Percentiles rank a stretch among this genome's conserved stretches.
Evolutionary conservation across 1,140 invertebrate genomes (phyloP).

Genomic region (Drosophila sproati): DNA sequence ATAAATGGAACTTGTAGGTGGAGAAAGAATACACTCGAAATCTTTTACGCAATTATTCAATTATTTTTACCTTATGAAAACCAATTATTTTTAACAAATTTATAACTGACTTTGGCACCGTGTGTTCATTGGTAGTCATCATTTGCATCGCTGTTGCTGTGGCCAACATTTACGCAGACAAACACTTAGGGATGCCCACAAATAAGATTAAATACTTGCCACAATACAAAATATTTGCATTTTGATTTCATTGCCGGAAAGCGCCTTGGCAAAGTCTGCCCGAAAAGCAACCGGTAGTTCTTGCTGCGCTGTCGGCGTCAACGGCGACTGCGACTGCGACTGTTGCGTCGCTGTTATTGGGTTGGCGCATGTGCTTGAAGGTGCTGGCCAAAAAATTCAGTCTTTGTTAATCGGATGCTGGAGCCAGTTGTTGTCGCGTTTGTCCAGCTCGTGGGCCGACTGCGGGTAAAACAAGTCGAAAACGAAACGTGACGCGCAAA

Average conservation of each 20-base stretch:
- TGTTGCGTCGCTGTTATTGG: slow-evolving; percentile 71
- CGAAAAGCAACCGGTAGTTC: slow-evolving; percentile 74
- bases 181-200: slow-evolving; percentile 65
- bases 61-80: no score
- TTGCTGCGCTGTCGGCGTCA: slow-evolving; percentile 34
- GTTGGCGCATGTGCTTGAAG: slow-evolving; percentile 36
- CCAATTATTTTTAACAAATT: no score
- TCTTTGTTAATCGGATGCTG: slow-evolving; percentile 71
- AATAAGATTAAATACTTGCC: slow-evolving; percentile 77
- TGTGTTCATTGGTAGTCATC: slow-evolving; percentile 23
- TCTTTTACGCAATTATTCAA: no score
- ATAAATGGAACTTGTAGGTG: no score
- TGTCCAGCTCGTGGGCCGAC: slow-evolving; percentile 33
- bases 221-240: slow-evolving; percentile 68
- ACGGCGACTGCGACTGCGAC: slow-evolving; percentile 19
- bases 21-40: no score
- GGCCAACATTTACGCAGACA: slow-evolving; percentile 52
- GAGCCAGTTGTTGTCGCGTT: slow-evolving; percentile 66
- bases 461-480: slow-evolving; percentile 22
- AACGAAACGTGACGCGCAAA: slow-evolving; percentile 21
- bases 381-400: slow-evolving; percentile 66
- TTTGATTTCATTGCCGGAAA: slow-evolving; percentile 48
- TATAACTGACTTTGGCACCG: slow-evolving; percentile 30
- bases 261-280: slow-evolving; percentile 47
- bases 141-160: slow-evolving; percentile 49